These are phyloP conservation scores for Ageneiosus marmoratus DNA, from an alignment of 2,113 vertebrate species.

Conservation along the genomic window DNA sequence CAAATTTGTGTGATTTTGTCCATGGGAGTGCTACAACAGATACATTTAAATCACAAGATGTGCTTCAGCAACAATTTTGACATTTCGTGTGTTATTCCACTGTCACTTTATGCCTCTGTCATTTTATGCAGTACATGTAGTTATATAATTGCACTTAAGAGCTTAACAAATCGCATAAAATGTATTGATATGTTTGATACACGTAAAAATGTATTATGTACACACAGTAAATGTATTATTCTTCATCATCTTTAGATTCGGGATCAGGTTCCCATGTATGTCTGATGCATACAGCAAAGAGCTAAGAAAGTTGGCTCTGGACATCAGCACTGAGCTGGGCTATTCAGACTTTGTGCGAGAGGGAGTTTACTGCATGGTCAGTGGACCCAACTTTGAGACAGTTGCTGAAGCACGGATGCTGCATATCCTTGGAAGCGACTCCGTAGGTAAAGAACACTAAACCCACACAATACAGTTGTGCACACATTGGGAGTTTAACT, in stretches of 20 bases:
- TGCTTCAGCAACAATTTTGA: too few relatives aligned
- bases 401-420: slow-evolving; percentile 75
- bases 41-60: too few relatives aligned
- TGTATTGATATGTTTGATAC: too few relatives aligned
- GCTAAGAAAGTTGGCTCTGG: slow-evolving; percentile 62
- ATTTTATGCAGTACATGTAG: too few relatives aligned
- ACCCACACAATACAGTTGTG: not conserved
- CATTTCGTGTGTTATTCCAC: too few relatives aligned
- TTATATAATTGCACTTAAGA: not conserved
- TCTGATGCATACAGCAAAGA: slow-evolving; percentile 74
- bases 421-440: slow-evolving; percentile 70
- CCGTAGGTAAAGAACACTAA: slow-evolving; percentile 68
- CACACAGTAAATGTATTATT: not conserved
- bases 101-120: too few relatives aligned
- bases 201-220: not conserved
- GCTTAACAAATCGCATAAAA: not conserved
- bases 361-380: slow-evolving; percentile 77
- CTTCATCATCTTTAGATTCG: slow-evolving; percentile 62
- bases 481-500: not conserved
- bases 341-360: slow-evolving; percentile 64
- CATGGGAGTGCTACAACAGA: too few relatives aligned
- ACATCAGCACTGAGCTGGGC: slow-evolving; percentile 63
- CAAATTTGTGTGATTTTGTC: too few relatives aligned
- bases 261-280: slow-evolving; percentile 74
- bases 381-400: slow-evolving; percentile 77